Base-by-base conservation (phyloP, 2,888 invertebrate species). In the Habrosyne pyritoides region DNA sequence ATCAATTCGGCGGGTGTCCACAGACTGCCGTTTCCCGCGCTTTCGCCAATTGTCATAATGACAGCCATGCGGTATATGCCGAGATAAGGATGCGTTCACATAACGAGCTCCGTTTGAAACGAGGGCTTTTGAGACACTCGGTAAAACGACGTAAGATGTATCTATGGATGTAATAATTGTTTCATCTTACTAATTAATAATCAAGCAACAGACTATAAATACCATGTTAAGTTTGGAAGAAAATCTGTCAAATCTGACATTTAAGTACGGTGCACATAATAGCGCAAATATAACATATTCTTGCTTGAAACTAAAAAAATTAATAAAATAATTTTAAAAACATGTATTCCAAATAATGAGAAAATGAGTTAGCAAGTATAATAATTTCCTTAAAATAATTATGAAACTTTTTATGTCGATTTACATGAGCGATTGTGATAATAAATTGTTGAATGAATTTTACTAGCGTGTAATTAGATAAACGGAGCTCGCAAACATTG, bases 401-500 rank as follows among this genome's bases (percentile, higher is more conserved):
- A n/a, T n/a, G n/a, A n/a, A n/a, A n/a, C n/a, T n/a, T n/a, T n/a
- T 18, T 18, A 42, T 5, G 42, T 42, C 42, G 42, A 60, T 66
- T 63, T 59, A 56, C 61, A 63, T 61, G 66, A 73, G 66, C 67
- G 64, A 77, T 73, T 83, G 83, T 84, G 81, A 83, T 83, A 81
- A 67, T 68, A 63, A 62, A 65, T 78, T 71, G 72, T 63, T 71
- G 64, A 73, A 67, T 73, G 67, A 66, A 67, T 67, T 64, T 64
- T 67, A 64, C 63, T 59, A 60, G 66, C 71, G 36, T 28, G 52
- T 55, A 48, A 14, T 24, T 48, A 14, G 48, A n/a, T 57, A 59
- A 56, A 61, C 61, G 63, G 70, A 71, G 73, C 65, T 75, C 71
- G 76, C 54, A 56, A 51, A 68, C 64, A 60, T 65, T 83, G 81